Evolutionary conservation across 2,888 invertebrate genomes (phyloP), one percentile per base, ranked within the genome.

Genomic region (Adela reaumurella): DNA sequence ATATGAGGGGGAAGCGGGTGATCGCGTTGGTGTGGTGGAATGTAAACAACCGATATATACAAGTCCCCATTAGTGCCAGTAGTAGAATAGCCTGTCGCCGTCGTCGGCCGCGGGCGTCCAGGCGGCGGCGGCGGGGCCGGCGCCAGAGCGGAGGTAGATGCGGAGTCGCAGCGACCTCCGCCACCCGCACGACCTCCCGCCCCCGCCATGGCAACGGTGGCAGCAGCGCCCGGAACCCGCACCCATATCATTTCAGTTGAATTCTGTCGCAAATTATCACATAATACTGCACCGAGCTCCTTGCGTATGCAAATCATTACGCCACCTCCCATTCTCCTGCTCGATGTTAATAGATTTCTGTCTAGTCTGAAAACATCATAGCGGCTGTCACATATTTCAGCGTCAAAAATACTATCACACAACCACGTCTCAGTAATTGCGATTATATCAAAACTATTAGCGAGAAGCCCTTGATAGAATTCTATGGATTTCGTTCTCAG

Each of bases 331-430:
- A 8, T 35, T 14, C n/a, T 35, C 14, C 35, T 35, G 3, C n/a
- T 35, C 6, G 8, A 14, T 14, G 8, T 11, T 8, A 3, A 3
- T 11, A 14, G 14, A 14, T 47, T 16, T 16, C 47, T 42, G 18
- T 47, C 47, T 16, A 19, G 43, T n/a, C 47, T 19, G 43, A 47
- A 47, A 5, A 42, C 17, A 42, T 47, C 46, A 19, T 47, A 47
- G 3, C 46, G 10, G 11, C 19, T 17, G 16, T 47, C 46, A 14
- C 46, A 47, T 8, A 42, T n/a, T 16, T 47, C 46, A 14, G 29
- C 20, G 16, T 29, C 29, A n/a, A 42, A 42, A 24, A 43, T 35
- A 11, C 35, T 14, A 11, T 35, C 35, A 11, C 35, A 35, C 14
- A 35, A 14, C 35, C 35, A 35, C 6, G 35, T 35, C n/a, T 35